Percentiles rank a stretch among this genome's conserved stretches.
phyloP scores from a whole-genome alignment of 2,888 invertebrate species.

The Schizaphis graminum region DNA sequence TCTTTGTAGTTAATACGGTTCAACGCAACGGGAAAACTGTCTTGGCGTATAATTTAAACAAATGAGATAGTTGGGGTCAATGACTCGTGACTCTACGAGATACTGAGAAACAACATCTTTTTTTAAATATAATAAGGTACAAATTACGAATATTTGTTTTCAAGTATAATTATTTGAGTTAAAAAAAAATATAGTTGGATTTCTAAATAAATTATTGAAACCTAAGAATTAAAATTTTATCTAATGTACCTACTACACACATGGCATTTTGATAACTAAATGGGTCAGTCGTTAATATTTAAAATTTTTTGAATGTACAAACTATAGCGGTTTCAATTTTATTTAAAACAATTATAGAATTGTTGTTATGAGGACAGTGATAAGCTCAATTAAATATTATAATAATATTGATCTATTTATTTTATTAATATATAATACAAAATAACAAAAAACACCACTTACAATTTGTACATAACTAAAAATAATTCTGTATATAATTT shows the following conservation, averaged over 20 bases:
- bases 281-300: neutral
- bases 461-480: neutral
- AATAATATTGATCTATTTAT: neutral
- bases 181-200: neutral
- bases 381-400: neutral
- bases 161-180: neutral
- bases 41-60: neutral
- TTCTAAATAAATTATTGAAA: neutral
- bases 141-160: neutral
- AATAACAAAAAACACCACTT: neutral
- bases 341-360: no score
- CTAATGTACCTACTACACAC: no score
- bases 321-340: no score
- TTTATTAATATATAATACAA: neutral
- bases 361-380: neutral
- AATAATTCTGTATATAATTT: neutral
- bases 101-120: neutral
- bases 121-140: neutral
- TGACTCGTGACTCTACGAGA: neutral
- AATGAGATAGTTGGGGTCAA: neutral
- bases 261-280: neutral
- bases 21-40: neutral
- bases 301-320: no score
- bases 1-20: neutral
- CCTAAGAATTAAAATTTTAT: neutral